Base-by-base conservation (phyloP, 2,888 invertebrate genomes). In the Netelia virgata region DNA sequence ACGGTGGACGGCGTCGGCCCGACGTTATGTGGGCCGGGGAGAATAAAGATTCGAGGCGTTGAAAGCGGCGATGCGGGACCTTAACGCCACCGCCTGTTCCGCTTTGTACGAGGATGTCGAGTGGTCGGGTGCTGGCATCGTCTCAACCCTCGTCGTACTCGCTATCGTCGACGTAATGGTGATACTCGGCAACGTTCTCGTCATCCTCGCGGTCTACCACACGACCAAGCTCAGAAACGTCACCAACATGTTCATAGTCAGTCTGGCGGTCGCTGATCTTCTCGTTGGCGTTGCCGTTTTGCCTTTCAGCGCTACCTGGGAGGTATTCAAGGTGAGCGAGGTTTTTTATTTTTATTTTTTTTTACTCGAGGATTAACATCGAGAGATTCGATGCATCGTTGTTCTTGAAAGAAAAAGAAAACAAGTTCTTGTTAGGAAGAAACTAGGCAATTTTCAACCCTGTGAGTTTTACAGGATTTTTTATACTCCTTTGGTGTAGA, bases 181-280 rank as follows among this genome's bases (percentile, higher is more conserved):
- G 87, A 97, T 98, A 87, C 96, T 97, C 81, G 98, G 97, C 78
- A 99, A 99, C 95, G 97, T 97, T 92, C 95, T 99, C 88, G 98
- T 99, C 89, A 98, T 99, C 91, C 96, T 97, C 74, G 98, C 98
- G 79, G 98, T 99, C 82, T 97, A 97, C 93, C 97, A 97, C 94
- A 97, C 97, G 11, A 97, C 97, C 85, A 98, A 98, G 94, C 95
- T 99, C 88, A 96, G 99, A 88, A 98, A 98, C 88, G 98, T 99
- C 89, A 99, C 99, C 86, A 99, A 99, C 94, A 96, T 98, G 92
- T 98, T 99, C 95, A 99, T 99, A 93, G 98, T 99, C 86, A 99
- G 98, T 66, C 95, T 99, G 91, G 99, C 99, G 0, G 97, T 98
- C 20, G 99, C 99, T 64, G 99, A 99, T 94, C 95, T 99, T 84